Conservation (phyloP, 2,888 invertebrate genomes). For the Agriopis aurantiaria region DNA sequence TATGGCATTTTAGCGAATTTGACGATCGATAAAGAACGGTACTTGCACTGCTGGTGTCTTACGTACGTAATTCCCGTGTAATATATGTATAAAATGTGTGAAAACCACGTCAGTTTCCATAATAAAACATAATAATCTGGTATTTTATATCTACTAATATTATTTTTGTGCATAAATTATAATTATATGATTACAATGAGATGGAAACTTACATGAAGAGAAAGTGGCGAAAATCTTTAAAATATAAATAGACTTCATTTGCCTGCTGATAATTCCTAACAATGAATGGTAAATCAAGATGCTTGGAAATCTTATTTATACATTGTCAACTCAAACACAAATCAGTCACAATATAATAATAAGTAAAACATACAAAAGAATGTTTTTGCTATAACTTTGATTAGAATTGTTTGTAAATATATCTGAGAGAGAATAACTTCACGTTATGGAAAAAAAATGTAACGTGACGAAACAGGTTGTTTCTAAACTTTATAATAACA, state of each 20-base stretch:
- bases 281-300: not conserved
- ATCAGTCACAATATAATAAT: not conserved
- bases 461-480: too few relatives aligned
- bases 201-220: slow-evolving; percentile 19
- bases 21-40: too few relatives aligned
- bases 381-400: not conserved
- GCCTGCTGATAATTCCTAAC: not conserved
- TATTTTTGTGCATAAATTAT: too few relatives aligned
- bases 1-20: too few relatives aligned
- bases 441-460: not conserved
- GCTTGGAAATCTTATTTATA: slow-evolving; percentile 11
- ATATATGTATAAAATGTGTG: too few relatives aligned
- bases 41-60: too few relatives aligned
- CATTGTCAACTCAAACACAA: not conserved
- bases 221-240: not conserved
- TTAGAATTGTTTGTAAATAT: not conserved
- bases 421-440: not conserved
- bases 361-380: not conserved
- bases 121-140: too few relatives aligned
- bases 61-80: too few relatives aligned
- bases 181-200: not conserved
- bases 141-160: too few relatives aligned
- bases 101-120: too few relatives aligned
- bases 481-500: too few relatives aligned
- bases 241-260: slow-evolving; percentile 10